A percentile compares a stretch with the other conserved stretches of the same genome.
These are phyloP conservation scores for Apostichopus leukothele DNA, from an alignment of 53 echinoderm and acorn worm genomes.

Conservation along the genomic window DNA sequence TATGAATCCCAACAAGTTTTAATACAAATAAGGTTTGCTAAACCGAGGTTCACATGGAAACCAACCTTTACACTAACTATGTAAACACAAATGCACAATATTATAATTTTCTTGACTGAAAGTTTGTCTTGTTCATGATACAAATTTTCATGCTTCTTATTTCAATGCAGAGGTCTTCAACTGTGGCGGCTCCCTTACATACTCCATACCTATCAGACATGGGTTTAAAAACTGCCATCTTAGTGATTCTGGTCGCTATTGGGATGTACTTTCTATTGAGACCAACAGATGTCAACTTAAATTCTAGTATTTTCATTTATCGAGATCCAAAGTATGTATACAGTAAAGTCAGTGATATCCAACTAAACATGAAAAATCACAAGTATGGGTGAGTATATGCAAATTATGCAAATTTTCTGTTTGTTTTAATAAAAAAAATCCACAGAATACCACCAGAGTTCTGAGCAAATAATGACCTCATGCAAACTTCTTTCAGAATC, in stretches of 20 bases:
- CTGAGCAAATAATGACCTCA: too few species aligned
- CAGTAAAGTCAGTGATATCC: slow-evolving; percentile 20
- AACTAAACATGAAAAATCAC: slow-evolving; percentile 22
- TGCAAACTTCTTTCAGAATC: too few species aligned
- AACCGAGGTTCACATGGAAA: too few species aligned
- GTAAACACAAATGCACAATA: not conserved
- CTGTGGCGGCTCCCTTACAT: slow-evolving; percentile 24
- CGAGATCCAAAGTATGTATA: slow-evolving; percentile 43
- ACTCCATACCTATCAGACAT: slow-evolving; percentile 38
- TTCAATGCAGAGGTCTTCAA: not conserved
- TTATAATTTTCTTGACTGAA: not conserved
- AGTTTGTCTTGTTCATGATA: too few species aligned
- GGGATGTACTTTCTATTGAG: slow-evolving; percentile 27
- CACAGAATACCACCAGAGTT: too few species aligned
- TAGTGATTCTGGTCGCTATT: slow-evolving; percentile 26
- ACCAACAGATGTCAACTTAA: slow-evolving; percentile 23
- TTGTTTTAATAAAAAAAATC: not conserved
- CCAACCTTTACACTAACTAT: not conserved
- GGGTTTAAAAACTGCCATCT: slow-evolving; percentile 38
- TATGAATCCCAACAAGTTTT: too few species aligned
- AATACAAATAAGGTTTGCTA: too few species aligned
- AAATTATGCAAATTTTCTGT: not conserved
- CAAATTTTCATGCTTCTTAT: not conserved
- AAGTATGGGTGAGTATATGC: slow-evolving; percentile 15
- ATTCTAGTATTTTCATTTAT: slow-evolving; percentile 30